phyloP scores from a whole-genome alignment of 2,888 invertebrate species.

The Leptinotarsa juncta region DNA sequence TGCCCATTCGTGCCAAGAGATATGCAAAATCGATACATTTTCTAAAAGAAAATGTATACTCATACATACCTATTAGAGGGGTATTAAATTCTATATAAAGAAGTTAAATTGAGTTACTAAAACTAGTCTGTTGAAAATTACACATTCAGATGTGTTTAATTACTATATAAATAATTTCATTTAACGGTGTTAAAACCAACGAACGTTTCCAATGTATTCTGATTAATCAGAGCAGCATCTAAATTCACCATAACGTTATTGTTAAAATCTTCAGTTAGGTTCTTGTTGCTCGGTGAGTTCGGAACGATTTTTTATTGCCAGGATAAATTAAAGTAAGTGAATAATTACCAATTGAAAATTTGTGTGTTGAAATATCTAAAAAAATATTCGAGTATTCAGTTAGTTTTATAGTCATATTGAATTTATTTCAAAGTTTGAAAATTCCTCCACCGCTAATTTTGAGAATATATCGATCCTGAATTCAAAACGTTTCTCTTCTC shows the following conservation, averaged over 20 bases:
- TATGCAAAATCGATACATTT: slow-evolving; percentile 23
- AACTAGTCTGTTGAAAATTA: slow-evolving; percentile 35
- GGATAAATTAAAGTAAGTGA: slow-evolving; percentile 10
- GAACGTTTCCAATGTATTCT: slow-evolving; percentile 54
- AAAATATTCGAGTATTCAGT: too few relatives aligned
- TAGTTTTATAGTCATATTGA: too few relatives aligned
- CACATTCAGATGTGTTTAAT: slow-evolving; percentile 35
- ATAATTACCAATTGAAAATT: too few relatives aligned
- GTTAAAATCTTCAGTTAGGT: slow-evolving; percentile 34
- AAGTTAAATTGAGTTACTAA: slow-evolving; percentile 26
- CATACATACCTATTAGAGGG: not conserved
- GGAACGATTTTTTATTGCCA: slow-evolving; percentile 15
- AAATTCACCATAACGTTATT: slow-evolving; percentile 35
- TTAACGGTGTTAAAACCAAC: slow-evolving; percentile 57
- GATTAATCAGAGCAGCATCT: slow-evolving; percentile 47
- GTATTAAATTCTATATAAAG: slow-evolving; percentile 22
- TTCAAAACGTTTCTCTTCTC: too few relatives aligned
- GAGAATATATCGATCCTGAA: too few relatives aligned
- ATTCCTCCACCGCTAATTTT: too few relatives aligned
- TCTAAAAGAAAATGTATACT: slow-evolving; percentile 22
- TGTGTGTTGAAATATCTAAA: too few relatives aligned
- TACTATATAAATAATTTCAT: slow-evolving; percentile 33
- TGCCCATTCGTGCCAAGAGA: slow-evolving; percentile 18
- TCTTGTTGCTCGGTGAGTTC: slow-evolving; percentile 26
- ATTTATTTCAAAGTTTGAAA: too few relatives aligned